phyloP scores from a whole-genome alignment of 2,797 vertebrate genomes.

The Myripristis jacobus region DNA sequence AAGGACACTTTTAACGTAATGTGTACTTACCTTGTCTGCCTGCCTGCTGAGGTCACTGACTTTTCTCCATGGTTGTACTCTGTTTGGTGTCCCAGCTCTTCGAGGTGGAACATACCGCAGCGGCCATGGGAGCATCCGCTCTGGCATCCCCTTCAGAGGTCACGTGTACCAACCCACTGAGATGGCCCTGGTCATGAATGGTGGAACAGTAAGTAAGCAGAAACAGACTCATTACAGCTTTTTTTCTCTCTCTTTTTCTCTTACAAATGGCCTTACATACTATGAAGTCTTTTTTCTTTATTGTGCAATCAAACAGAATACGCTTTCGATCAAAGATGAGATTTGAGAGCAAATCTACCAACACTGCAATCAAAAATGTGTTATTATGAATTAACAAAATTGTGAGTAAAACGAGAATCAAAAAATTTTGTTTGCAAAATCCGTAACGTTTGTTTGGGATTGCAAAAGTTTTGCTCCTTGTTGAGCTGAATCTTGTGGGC shows the following conservation, averaged over 20 bases:
- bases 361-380: no score
- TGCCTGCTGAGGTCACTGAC: neutral
- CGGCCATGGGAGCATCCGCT: constrained; percentile 86
- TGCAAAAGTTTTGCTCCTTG: no score
- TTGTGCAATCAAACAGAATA: no score
- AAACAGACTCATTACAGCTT: constrained; percentile 7
- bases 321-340: no score
- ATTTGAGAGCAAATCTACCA: no score
- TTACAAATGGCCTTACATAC: neutral
- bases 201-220: constrained; percentile 91
- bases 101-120: constrained; percentile 91
- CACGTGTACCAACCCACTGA: constrained; percentile 99
- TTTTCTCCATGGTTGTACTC: neutral
- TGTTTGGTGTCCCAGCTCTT: constrained; percentile 80
- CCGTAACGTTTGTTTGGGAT: no score
- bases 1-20: neutral
- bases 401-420: no score
- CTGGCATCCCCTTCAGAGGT: constrained; percentile 93
- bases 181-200: constrained; percentile 98
- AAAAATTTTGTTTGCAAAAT: no score
- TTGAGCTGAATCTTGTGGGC: no score
- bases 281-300: no score
- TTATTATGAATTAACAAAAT: no score
- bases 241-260: constrained; percentile 2
- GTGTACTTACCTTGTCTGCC: neutral